These are phyloP conservation scores for Rhinopithecus roxellana DNA, from an alignment of 2,113 vertebrate genomes.

Conservation along the genomic window DNA sequence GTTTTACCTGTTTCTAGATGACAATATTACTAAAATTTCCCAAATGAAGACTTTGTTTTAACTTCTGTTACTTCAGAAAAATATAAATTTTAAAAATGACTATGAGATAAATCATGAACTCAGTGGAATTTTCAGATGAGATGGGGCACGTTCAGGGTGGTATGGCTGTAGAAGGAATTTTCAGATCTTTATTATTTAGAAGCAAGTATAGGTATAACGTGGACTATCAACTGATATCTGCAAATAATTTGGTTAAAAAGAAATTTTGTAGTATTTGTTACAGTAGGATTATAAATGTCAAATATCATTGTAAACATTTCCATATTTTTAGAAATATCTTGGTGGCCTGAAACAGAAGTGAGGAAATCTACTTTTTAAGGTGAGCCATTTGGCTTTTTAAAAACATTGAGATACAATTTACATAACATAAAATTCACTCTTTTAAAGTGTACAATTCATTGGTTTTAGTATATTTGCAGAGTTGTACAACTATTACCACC, in stretches of 20 bases:
- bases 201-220: slow-evolving; percentile 11
- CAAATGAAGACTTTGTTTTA: slow-evolving; percentile 28
- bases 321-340: neutral
- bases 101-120: slow-evolving; percentile 7
- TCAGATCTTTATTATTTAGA: slow-evolving; percentile 42
- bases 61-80: slow-evolving; percentile 37
- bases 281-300: neutral
- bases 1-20: slow-evolving; percentile 38
- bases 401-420: neutral
- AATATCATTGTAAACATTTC: neutral
- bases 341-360: neutral
- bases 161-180: neutral
- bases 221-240: neutral
- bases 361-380: neutral
- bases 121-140: neutral
- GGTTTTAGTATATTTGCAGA: neutral
- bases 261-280: neutral
- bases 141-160: no score
- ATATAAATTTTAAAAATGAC: neutral
- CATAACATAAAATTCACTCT: neutral
- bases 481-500: neutral
- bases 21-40: slow-evolving; percentile 15
- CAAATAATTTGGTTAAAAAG: slow-evolving; percentile 36
- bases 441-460: neutral
- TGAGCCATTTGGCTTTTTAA: neutral